phyloP scores from a whole-genome alignment of 2,888 invertebrate genomes.

The Apodemia duryi region DNA sequence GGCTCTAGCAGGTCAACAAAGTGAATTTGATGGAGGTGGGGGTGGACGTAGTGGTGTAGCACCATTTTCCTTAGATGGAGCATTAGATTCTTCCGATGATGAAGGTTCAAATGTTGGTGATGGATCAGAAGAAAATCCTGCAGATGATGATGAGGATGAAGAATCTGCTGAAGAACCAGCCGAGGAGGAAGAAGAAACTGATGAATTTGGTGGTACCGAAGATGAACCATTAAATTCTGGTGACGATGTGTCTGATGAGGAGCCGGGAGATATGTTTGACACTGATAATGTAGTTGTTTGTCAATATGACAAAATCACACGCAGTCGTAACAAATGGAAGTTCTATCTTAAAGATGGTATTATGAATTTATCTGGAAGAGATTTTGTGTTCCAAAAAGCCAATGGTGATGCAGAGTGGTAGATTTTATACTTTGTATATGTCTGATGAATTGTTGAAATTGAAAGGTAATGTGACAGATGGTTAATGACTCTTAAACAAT shows the following conservation, averaged over 20 bases:
- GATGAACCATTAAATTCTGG: constrained; percentile 97
- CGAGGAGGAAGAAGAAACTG: constrained; percentile 84
- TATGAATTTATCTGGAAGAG: constrained; percentile 98
- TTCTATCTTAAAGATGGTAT: constrained; percentile 99
- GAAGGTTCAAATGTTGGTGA: constrained; percentile 82
- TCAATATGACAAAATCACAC: constrained; percentile 99
- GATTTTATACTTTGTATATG: constrained; percentile 38
- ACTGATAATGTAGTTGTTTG: constrained; percentile 99
- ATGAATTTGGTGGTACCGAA: constrained; percentile 81
- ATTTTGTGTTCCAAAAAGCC: constrained; percentile 99
- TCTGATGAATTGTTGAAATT: constrained; percentile 18
- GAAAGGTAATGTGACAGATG: constrained; percentile 4
- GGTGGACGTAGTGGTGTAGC: constrained; percentile 68
- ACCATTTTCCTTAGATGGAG: constrained; percentile 80
- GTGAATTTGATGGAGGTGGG: constrained; percentile 70
- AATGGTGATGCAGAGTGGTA: constrained; percentile 99
- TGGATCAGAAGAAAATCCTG: constrained; percentile 84
- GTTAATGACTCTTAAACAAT: background rate
- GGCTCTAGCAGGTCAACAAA: constrained; percentile 80
- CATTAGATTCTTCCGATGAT: constrained; percentile 85
- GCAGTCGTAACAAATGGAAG: constrained; percentile 99
- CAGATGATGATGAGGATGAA: constrained; percentile 86
- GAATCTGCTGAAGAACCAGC: constrained; percentile 84
- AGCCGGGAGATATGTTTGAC: constrained; percentile 96
- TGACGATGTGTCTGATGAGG: constrained; percentile 98